Conservation (phyloP, 1,140 invertebrate species). For the Spodoptera frugiperda region DNA sequence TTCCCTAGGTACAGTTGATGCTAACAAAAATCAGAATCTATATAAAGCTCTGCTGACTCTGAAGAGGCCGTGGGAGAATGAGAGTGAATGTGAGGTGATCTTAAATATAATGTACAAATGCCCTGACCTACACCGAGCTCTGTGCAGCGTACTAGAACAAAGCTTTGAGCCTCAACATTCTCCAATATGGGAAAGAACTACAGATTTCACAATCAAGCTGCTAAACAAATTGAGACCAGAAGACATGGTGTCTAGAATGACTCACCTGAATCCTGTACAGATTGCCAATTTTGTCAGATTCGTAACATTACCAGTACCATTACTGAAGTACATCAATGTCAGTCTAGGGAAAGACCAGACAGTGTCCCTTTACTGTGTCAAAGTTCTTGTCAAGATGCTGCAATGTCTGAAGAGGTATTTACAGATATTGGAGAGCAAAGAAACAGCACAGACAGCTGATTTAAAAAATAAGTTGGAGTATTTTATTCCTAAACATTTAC, state of each 20-base stretch:
- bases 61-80: conserved; percentile 89
- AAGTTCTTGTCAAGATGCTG: conserved; percentile 83
- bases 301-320: conserved; percentile 82
- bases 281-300: conserved; percentile 84
- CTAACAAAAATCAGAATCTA: conserved; percentile 88
- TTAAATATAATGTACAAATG: conserved; percentile 89
- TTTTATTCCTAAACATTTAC: conserved; percentile 85
- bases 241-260: conserved; percentile 72
- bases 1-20: conserved; percentile 86
- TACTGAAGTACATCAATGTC: conserved; percentile 81
- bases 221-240: conserved; percentile 80
- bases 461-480: conserved; percentile 80
- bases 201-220: conserved; percentile 86
- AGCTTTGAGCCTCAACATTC: conserved; percentile 88
- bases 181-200: conserved; percentile 86
- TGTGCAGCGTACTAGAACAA: conserved; percentile 87
- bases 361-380: conserved; percentile 82
- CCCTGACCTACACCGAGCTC: conserved; percentile 90
- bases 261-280: conserved; percentile 74
- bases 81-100: conserved; percentile 88
- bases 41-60: conserved; percentile 88
- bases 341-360: conserved; percentile 77
- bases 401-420: conserved; percentile 80
- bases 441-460: conserved; percentile 67
- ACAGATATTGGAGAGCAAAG: conserved; percentile 69